A percentile compares a stretch with the other conserved stretches of the same genome.
These are phyloP conservation scores for Chiroxiphia lanceolata DNA, from an alignment of 2,797 vertebrate species.

Conservation along the genomic window DNA sequence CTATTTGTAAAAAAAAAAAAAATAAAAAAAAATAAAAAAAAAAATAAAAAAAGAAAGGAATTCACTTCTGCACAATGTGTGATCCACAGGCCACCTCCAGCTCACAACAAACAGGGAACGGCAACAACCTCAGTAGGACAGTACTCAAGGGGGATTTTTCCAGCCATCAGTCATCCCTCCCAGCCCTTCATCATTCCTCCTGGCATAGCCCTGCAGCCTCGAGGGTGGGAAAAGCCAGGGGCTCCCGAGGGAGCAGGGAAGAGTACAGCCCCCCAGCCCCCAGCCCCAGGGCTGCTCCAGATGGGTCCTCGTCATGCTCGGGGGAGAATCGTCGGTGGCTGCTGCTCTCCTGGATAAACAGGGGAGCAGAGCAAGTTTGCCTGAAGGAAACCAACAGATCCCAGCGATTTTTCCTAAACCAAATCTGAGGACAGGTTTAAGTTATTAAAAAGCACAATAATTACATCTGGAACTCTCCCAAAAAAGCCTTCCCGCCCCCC, in stretches of 20 bases:
- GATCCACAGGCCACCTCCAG: constrained; percentile 74
- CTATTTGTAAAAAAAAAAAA: constrained; percentile 22
- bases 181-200: constrained; percentile 38
- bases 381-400: constrained; percentile 34
- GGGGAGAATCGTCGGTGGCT: background rate
- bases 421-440: constrained; percentile 23
- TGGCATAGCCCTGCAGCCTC: background rate
- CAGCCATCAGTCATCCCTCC: background rate
- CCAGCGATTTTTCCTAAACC: constrained; percentile 62
- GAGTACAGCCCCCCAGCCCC: background rate
- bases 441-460: background rate
- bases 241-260: background rate
- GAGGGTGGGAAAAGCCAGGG: background rate
- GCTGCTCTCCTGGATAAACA: constrained; percentile 2
- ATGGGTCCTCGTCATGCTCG: background rate
- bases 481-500: background rate
- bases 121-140: constrained; percentile 65
- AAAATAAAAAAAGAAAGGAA: background rate
- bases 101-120: constrained; percentile 67
- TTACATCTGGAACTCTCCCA: background rate
- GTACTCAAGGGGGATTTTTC: constrained; percentile 7
- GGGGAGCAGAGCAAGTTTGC: constrained; percentile 51
- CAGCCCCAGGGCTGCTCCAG: background rate
- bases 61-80: constrained; percentile 72
- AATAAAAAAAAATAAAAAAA: background rate